phyloP scores from a whole-genome alignment of 2,888 invertebrate genomes.

The Zhuqinia jingwanae region DNA sequence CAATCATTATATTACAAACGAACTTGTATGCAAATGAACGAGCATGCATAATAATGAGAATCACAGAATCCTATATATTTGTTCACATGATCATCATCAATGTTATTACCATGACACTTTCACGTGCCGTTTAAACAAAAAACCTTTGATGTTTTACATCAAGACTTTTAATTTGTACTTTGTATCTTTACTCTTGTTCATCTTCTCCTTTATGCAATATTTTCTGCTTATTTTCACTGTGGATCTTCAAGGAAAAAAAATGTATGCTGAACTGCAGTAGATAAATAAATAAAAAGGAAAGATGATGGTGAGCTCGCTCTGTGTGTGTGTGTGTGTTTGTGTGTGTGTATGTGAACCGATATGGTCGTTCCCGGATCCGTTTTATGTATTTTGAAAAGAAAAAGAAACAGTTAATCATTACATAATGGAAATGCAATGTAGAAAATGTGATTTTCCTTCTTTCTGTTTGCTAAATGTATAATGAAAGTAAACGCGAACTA shows the following conservation, averaged over 20 bases:
- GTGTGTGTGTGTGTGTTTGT: too few relatives aligned
- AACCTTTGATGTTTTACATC: too few relatives aligned
- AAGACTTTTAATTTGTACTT: too few relatives aligned
- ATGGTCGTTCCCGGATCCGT: background rate
- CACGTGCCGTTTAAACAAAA: too few relatives aligned
- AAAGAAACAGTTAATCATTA: background rate
- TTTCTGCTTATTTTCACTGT: background rate
- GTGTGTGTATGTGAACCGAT: too few relatives aligned
- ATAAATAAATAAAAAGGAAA: constrained; percentile 26
- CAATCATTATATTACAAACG: background rate
- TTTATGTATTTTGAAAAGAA: background rate
- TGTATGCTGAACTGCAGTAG: constrained; percentile 15
- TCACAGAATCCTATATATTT: background rate
- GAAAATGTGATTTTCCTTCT: background rate
- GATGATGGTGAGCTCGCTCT: background rate
- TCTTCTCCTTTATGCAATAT: background rate
- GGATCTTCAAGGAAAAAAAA: background rate
- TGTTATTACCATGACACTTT: too few relatives aligned
- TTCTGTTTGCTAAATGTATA: background rate
- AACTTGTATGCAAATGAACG: constrained; percentile 9
- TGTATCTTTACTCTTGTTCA: too few relatives aligned
- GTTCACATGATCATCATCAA: too few relatives aligned
- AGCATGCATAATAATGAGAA: background rate
- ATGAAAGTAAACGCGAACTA: background rate
- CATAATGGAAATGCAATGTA: constrained; percentile 26